These are phyloP conservation scores for Hydractinia symbiolongicarpus DNA, from an alignment of 30 jellyfish, hydroid and myxozoan species.

Conservation along the genomic window DNA sequence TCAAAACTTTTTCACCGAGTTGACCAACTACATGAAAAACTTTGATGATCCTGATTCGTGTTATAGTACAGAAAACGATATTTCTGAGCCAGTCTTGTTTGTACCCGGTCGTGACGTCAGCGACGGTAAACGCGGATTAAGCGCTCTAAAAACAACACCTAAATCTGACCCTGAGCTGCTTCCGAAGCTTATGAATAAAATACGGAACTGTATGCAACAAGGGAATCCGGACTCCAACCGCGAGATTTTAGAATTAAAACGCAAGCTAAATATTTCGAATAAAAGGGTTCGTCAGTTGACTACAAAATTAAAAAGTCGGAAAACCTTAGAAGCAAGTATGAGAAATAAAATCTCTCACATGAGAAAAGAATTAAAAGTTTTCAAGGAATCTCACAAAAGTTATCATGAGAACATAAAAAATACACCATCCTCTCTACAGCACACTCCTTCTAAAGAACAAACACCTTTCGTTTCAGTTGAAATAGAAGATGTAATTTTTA, in stretches of 20 bases:
- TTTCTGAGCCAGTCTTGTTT: background rate
- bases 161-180: background rate
- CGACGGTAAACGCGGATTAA: conserved; percentile 2
- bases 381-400: conserved; percentile 1
- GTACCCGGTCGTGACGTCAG: conserved; percentile 27
- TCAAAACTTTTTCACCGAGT: background rate
- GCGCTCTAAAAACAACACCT: background rate
- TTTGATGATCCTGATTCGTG: conserved; percentile 26
- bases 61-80: conserved; percentile 20
- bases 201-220: background rate
- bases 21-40: background rate
- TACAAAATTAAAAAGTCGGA: conserved; percentile 5
- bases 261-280: background rate
- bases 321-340: background rate
- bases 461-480: background rate
- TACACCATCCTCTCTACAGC: background rate
- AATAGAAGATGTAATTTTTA: background rate
- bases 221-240: background rate
- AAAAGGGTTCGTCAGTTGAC: conserved; percentile 5
- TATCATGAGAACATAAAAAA: background rate
- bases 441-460: conserved; percentile 1
- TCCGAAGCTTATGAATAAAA: background rate
- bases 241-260: background rate
- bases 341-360: conserved; percentile 5
- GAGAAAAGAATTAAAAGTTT: conserved; percentile 9